phyloP scores from a whole-genome alignment of 2,797 vertebrate genomes.

The Cetoscarus ocellatus region DNA sequence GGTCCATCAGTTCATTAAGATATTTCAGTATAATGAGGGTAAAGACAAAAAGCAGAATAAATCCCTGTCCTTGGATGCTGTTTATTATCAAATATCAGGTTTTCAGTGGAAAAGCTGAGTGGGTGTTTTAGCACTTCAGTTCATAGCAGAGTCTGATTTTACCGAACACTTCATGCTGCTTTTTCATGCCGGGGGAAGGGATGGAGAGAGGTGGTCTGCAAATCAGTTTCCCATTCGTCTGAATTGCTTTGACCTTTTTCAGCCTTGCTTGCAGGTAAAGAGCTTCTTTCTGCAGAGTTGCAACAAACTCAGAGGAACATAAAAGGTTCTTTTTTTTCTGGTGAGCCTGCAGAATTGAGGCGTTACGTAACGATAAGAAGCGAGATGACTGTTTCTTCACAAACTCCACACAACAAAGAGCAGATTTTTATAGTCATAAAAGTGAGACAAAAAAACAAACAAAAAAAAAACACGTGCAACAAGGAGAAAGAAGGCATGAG shows the following conservation, averaged over 20 bases:
- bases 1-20: background rate
- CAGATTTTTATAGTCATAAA: background rate
- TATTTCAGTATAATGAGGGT: background rate
- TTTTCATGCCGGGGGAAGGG: slow-evolving; percentile 12
- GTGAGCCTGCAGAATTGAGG: slow-evolving; percentile 24
- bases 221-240: slow-evolving; percentile 32
- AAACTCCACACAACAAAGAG: background rate
- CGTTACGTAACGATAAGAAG: slow-evolving; percentile 44
- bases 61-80: background rate
- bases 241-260: slow-evolving; percentile 42
- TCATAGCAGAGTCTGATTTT: slow-evolving; percentile 22
- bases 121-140: background rate
- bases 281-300: slow-evolving; percentile 41
- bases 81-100: background rate
- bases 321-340: slow-evolving; percentile 30
- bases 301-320: slow-evolving; percentile 29
- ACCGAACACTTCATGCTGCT: slow-evolving; percentile 12
- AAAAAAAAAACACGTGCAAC: background rate
- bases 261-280: slow-evolving; percentile 35
- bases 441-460: too few relatives aligned
- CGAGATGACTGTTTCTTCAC: background rate
- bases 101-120: background rate
- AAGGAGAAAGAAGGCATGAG: background rate
- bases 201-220: background rate
- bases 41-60: background rate